phyloP scores from a whole-genome alignment of 2,797 vertebrate species.

The Pyrocephalus nanus region DNA sequence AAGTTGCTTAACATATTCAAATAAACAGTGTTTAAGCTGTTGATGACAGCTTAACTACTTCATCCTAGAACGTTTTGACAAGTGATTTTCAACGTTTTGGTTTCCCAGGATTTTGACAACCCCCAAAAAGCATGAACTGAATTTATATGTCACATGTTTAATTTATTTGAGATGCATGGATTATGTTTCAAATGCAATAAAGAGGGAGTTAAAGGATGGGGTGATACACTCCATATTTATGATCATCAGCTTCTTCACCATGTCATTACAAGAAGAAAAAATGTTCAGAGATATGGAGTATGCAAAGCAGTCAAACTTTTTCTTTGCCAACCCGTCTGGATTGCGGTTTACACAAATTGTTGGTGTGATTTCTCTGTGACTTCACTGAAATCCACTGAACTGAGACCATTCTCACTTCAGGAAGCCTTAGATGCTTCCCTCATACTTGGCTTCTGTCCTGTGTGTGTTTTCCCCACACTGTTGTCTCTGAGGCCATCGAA shows the following conservation, averaged over 20 bases:
- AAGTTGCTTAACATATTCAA: constrained; percentile 55
- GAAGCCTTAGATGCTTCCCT: neutral
- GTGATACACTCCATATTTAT: constrained; percentile 13
- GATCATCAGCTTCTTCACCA: neutral
- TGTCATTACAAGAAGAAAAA: neutral
- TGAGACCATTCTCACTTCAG: neutral
- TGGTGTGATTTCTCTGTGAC: neutral
- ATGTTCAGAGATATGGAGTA: neutral
- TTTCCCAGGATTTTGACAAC: constrained; percentile 46
- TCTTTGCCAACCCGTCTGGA: neutral
- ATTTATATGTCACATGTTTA: constrained; percentile 47
- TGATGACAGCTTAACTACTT: constrained; percentile 59
- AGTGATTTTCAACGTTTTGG: constrained; percentile 34
- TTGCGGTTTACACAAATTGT: neutral
- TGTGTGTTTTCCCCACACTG: rapidly evolving
- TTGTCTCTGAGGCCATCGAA: rapidly evolving
- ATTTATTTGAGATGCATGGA: constrained; percentile 45
- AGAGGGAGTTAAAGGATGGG: neutral
- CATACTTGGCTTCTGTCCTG: rapidly evolving
- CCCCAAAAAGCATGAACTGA: constrained; percentile 17
- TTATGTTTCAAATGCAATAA: neutral
- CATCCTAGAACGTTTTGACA: constrained; percentile 57
- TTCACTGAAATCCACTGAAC: neutral
- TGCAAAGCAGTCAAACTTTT: neutral
- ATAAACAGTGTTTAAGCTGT: constrained; percentile 60